Evolutionary conservation across 1,140 invertebrate species (phyloP), one percentile per base, ranked within the genome.

Genomic region (Pachypsylla venusta): DNA sequence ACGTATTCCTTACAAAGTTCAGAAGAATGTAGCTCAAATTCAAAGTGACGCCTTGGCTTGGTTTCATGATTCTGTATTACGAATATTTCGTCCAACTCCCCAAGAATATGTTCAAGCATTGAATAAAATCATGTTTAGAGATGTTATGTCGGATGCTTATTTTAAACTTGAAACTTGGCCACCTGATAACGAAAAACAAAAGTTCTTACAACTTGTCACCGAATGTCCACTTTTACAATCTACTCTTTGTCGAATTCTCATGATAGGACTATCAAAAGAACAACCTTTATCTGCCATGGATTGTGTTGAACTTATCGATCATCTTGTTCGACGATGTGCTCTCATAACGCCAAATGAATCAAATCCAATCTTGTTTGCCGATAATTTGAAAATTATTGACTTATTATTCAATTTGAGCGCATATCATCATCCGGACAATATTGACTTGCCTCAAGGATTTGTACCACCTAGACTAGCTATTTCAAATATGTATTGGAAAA

Each of bases 131-230:
- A 80, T 74, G 76, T 93, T 95, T 54, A 75, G 95, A 66, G 92
- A 95, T 69, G 77, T 80, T 60, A 5, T 4, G 7, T 73, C 81
- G 1, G 92, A 96, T 60, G 81, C 85, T 40, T 95, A 95, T 73
- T 90, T 84, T 67, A 91, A 89, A 67, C 79, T 87, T 61, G 94
- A 98, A 71, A 92, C 88, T 69, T 98, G 93, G 92, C 93, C 93
- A 1, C 80, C 88, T 3, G 94, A 97, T 70, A 80, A 80, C 22
- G 91, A 95, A 64, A 75, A 89, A 59, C 77, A 76, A 13, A 70
- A 87, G 22, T 83, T 91, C 61, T 77, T 94, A 65, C 75, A 90
- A 54, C 70, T 94, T 28, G 85, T 87, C 28, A 84, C 85, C 3
- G 93, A 98, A 74, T 84, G 92, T 13, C 64, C 67, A 14, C 40